These are phyloP conservation scores for Grantiella picta DNA, from an alignment of 2,113 vertebrate genomes.

Conservation along the genomic window DNA sequence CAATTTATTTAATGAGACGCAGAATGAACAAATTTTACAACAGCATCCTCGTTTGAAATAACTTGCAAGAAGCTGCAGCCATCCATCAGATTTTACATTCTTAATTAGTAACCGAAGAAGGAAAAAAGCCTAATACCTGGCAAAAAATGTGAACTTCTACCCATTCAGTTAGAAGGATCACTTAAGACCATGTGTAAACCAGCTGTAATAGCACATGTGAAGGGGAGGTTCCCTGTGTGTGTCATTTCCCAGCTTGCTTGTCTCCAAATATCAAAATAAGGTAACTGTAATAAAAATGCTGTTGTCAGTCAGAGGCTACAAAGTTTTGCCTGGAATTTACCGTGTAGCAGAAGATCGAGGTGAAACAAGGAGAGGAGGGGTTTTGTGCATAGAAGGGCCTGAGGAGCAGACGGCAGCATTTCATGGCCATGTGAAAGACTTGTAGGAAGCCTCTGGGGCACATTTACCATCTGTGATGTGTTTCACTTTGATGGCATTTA, in stretches of 20 bases:
- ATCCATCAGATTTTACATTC: background rate
- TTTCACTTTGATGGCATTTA: background rate
- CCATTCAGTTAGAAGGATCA: background rate
- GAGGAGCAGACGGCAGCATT: background rate
- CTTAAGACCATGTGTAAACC: background rate
- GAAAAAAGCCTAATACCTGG: background rate
- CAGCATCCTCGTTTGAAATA: background rate
- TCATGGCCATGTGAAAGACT: background rate
- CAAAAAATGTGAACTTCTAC: background rate
- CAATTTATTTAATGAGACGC: background rate
- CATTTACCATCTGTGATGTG: background rate
- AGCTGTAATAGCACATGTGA: background rate
- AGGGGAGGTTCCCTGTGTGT: background rate
- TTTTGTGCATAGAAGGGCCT: background rate
- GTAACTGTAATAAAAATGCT: background rate
- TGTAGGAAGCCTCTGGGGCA: background rate
- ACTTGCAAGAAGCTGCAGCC: background rate
- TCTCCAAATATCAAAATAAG: background rate
- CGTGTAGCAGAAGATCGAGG: fast-evolving
- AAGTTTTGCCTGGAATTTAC: background rate
- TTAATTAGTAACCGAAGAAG: background rate
- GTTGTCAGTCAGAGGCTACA: background rate
- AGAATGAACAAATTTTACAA: background rate
- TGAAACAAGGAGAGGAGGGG: background rate
- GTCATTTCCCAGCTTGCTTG: background rate